A percentile compares a stretch with the other conserved stretches of the same genome.
phyloP scores from a whole-genome alignment of 2,888 invertebrate species.

The Eucriotettix oculatus region DNA sequence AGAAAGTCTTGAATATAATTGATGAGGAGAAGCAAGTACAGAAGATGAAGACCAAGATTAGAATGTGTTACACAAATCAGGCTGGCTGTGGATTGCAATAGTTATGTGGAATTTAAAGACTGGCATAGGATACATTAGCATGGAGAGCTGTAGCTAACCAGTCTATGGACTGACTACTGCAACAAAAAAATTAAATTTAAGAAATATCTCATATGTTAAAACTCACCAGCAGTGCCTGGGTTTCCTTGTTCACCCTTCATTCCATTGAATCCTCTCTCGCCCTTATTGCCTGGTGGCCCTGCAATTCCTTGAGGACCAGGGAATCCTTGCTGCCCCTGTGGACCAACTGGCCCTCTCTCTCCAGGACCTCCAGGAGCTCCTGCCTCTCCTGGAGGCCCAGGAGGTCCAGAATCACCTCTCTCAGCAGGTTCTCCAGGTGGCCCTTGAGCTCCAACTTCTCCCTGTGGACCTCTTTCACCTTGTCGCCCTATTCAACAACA shows the following conservation, averaged over 20 bases:
- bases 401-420: conserved; percentile 56
- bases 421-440: conserved; percentile 69
- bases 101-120: too few relatives aligned
- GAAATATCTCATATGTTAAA: too few relatives aligned
- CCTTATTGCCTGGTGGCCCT: conserved; percentile 55
- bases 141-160: too few relatives aligned
- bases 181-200: too few relatives aligned
- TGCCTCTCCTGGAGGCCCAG: conserved; percentile 50
- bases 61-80: too few relatives aligned
- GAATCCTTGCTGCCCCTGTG: conserved; percentile 50
- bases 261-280: conserved; percentile 53
- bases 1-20: too few relatives aligned
- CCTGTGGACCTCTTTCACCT: conserved; percentile 63
- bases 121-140: too few relatives aligned
- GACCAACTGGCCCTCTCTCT: conserved; percentile 54
- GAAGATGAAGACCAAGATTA: too few relatives aligned
- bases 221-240: conserved; percentile 36
- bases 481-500: conserved; percentile 32
- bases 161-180: too few relatives aligned
- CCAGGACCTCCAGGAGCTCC: conserved; percentile 61
- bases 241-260: conserved; percentile 59
- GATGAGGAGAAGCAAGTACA: too few relatives aligned
- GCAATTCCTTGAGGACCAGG: conserved; percentile 50
- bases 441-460: conserved; percentile 55
- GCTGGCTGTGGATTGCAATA: too few relatives aligned